Conservation (phyloP, 2,797 vertebrate genomes). For the Thripadectes ignobilis region DNA sequence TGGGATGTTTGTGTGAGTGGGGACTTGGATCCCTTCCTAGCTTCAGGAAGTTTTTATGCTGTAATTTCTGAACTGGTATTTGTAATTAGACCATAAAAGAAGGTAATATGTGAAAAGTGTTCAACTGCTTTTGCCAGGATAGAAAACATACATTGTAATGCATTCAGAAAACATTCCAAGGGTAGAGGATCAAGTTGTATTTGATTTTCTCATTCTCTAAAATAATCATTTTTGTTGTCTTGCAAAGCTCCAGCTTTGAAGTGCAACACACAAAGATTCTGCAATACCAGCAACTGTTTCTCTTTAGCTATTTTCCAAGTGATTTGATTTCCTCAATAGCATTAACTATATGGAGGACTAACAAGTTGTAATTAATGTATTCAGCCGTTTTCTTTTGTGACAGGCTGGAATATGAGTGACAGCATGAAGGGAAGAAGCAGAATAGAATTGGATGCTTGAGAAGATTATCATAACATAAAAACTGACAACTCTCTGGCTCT, state of each 20-base stretch:
- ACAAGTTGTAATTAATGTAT: slow-evolving; percentile 61
- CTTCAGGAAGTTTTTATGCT: not conserved
- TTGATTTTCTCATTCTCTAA: slow-evolving; percentile 36
- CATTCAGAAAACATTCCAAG: slow-evolving; percentile 14
- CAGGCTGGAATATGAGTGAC: slow-evolving; percentile 16
- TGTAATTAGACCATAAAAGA: slow-evolving; percentile 33
- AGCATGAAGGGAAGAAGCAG: not conserved
- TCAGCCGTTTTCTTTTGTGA: slow-evolving; percentile 55
- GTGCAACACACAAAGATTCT: not conserved
- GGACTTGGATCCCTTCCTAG: not conserved
- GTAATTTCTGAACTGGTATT: not conserved
- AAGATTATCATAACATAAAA: slow-evolving; percentile 50
- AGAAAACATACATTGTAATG: not conserved
- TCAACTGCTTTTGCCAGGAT: not conserved
- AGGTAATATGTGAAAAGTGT: not conserved
- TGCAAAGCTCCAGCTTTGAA: slow-evolving; percentile 27
- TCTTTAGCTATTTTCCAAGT: slow-evolving; percentile 61
- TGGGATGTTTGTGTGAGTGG: not conserved
- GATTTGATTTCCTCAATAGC: slow-evolving; percentile 59
- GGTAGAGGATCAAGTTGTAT: slow-evolving; percentile 3
- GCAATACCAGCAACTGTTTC: slow-evolving; percentile 1
- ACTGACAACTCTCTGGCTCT: slow-evolving; percentile 42
- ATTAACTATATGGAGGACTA: slow-evolving; percentile 30
- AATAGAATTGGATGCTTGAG: slow-evolving; percentile 26
- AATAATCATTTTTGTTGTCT: slow-evolving; percentile 33